Percentiles rank a stretch among this genome's conserved stretches.
Conservation (phyloP, 2,797 vertebrate genomes). For the Danio jaintianensis region DNA sequence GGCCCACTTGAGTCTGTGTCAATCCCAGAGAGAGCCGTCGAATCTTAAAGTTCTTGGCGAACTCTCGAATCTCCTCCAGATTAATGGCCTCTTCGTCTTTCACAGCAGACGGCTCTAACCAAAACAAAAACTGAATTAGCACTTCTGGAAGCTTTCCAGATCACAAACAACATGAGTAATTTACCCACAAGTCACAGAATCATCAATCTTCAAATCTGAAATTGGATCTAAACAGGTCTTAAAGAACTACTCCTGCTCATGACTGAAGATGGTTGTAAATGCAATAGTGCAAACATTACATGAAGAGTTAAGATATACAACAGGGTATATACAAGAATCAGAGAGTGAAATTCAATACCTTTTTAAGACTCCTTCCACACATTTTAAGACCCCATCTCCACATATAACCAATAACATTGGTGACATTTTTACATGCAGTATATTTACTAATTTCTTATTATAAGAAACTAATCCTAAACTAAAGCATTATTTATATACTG, state of each 20-base stretch:
- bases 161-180: background rate
- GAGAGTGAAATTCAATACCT: too few relatives aligned
- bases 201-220: background rate
- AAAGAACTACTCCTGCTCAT: background rate
- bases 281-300: background rate
- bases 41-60: constrained; percentile 99
- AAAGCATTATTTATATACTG: too few relatives aligned
- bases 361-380: too few relatives aligned
- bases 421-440: too few relatives aligned
- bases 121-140: constrained; percentile 18
- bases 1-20: constrained; percentile 97
- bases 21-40: constrained; percentile 93
- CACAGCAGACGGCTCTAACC: constrained; percentile 83
- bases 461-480: too few relatives aligned
- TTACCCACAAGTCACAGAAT: background rate
- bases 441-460: too few relatives aligned
- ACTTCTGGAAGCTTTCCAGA: background rate
- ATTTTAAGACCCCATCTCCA: too few relatives aligned
- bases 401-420: too few relatives aligned
- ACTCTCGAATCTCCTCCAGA: constrained; percentile 97
- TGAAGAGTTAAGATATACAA: background rate
- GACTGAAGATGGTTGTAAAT: constrained; percentile 11
- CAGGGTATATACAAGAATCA: too few relatives aligned
- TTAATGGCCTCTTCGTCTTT: constrained; percentile 92
- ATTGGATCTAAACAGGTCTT: background rate